Base-by-base conservation (phyloP, 2,113 vertebrate species). In the Macaca mulatta region DNA sequence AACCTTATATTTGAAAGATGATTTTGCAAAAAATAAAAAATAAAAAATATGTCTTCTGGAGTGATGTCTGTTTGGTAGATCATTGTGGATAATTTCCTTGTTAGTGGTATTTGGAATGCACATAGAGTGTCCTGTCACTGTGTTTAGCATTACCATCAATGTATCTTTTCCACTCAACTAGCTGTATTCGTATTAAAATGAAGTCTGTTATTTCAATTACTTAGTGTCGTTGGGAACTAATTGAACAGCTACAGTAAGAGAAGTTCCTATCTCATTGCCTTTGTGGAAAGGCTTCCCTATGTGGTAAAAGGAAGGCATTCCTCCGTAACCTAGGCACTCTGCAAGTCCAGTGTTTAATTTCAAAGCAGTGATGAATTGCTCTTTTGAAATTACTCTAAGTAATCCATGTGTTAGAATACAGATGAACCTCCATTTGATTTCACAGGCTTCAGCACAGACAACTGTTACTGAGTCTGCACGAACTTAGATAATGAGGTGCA, bases 1-100 rank as follows among this genome's bases (percentile, higher is more conserved):
- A 97, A 96, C 50, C 90, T 89, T 96, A 96, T 87, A 95, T 98
- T 97, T 5, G 32, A 67, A 84, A 97, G 96, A 5, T 74, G 87
- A 95, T 86, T 98, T 97, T 97, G 52, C 93, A 97, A 97, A 96
- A 80, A 81, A 20, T 43, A 79, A 92, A 81, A 90, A 75, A 74
- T 30, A 81, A 94, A 95, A 89, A 97, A 69, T 52, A 55, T 61
- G 79, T 59, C 83, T 86, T 83, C 93, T 87, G 67, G 72, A 95
- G 92, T 1, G 3, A 55, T 50, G 3, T 69, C 80, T 38, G 50
- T 95, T 95, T 95, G 80, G 45, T 30, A 3, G 43, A 22, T 79
- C 20, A 8, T 27, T 83, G 72, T 82, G 55, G 45, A 5, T 7
- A 52, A 77, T 67, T 78, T 97, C 81, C 89, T 22, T 86, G 48